Conservation (phyloP, 2,113 vertebrate genomes). For the Paraplagusia blochii region DNA sequence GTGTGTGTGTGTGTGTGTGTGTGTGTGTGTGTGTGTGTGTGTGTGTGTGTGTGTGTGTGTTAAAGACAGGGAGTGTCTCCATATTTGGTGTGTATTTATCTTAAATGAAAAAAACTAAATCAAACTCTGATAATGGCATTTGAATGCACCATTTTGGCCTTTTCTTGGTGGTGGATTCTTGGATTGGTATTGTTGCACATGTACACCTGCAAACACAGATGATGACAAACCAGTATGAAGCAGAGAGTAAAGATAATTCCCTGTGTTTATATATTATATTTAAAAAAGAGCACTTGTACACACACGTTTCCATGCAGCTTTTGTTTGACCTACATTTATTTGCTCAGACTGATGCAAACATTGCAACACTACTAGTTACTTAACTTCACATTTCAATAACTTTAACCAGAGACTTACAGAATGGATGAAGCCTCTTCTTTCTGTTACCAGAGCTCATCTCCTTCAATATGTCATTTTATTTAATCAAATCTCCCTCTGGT, state of each 20-base stretch:
- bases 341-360: too few species aligned
- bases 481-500: background rate
- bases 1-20: slow-evolving; percentile 18
- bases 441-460: slow-evolving; percentile 28
- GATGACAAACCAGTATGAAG: too few species aligned
- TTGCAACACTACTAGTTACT: too few species aligned
- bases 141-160: slow-evolving; percentile 8
- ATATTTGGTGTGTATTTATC: too few species aligned
- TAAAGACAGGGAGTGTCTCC: background rate
- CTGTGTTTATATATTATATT: too few species aligned
- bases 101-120: background rate
- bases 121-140: slow-evolving; percentile 18
- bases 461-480: slow-evolving; percentile 1
- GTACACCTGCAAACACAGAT: background rate
- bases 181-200: slow-evolving; percentile 16
- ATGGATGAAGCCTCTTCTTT: too few species aligned
- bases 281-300: background rate
- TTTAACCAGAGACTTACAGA: background rate
- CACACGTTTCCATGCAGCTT: background rate
- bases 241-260: too few species aligned
- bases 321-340: background rate
- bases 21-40: slow-evolving; percentile 21
- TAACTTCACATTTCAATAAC: too few species aligned
- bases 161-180: slow-evolving; percentile 6
- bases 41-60: background rate